A percentile compares a stretch with the other conserved stretches of the same genome.
phyloP scores from a whole-genome alignment of 2,888 invertebrate genomes.

The Lissocephala sabroskyi region DNA sequence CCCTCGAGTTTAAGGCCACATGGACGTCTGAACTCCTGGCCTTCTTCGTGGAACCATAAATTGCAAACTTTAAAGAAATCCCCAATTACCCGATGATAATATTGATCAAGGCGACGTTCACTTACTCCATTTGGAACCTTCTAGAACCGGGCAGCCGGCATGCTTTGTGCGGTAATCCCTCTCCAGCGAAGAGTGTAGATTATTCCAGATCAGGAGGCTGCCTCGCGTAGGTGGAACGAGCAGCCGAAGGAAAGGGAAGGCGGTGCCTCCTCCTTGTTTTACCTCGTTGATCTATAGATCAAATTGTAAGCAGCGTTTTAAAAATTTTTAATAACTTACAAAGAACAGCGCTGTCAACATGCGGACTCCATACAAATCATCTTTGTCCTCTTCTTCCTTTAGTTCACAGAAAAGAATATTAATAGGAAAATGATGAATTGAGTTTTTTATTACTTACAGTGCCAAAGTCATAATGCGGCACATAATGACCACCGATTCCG shows the following conservation, averaged over 20 bases:
- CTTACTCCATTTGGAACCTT: conserved; percentile 95
- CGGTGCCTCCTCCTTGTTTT: conserved; percentile 92
- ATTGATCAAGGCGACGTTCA: conserved; percentile 1
- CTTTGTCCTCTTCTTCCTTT: too few relatives aligned
- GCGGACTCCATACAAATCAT: conserved; percentile 27
- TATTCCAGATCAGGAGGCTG: conserved; percentile 93
- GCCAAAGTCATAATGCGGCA: conserved; percentile 32
- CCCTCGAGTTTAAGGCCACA: conserved; percentile 72
- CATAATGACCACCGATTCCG: conserved; percentile 42
- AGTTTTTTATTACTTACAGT: too few relatives aligned
- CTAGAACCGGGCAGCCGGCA: conserved; percentile 94
- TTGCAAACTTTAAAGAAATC: conserved; percentile 77
- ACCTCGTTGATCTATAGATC: conserved; percentile 37
- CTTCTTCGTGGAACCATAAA: conserved; percentile 89
- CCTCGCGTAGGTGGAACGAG: conserved; percentile 90
- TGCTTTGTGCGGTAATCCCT: conserved; percentile 91
- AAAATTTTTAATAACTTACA: conserved; percentile 24
- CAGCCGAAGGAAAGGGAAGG: conserved; percentile 88
- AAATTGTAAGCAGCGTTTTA: neutral
- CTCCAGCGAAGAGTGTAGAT: conserved; percentile 89
- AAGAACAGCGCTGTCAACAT: conserved; percentile 38
- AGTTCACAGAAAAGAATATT: too few relatives aligned
- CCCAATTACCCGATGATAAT: neutral
- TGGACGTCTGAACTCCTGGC: conserved; percentile 82
- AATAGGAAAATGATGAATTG: too few relatives aligned